Percentiles rank a stretch among this genome's conserved stretches.
Evolutionary conservation across 2,113 vertebrate species (phyloP).

Genomic region (Carassius carassius): DNA sequence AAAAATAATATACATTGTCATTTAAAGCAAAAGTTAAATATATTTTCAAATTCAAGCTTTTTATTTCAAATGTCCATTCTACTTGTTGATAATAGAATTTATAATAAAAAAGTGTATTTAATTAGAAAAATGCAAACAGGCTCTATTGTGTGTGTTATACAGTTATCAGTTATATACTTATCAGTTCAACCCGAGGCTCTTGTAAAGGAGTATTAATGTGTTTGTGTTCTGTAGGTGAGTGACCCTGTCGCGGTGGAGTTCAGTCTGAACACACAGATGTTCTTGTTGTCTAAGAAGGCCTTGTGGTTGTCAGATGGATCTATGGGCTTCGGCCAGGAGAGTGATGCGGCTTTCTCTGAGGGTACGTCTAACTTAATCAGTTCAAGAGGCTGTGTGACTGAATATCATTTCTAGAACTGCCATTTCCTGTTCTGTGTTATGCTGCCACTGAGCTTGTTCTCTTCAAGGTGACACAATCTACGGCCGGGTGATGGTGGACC

Average conservation of each 20-base stretch:
- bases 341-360: slow-evolving; percentile 86
- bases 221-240: slow-evolving; percentile 80
- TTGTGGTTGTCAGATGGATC: slow-evolving; percentile 94
- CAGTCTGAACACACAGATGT: slow-evolving; percentile 93
- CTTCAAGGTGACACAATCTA: slow-evolving; percentile 86
- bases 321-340: slow-evolving; percentile 91
- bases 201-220: neutral
- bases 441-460: neutral
- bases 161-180: neutral
- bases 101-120: neutral
- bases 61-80: neutral
- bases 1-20: neutral
- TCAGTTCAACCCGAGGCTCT: neutral
- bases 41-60: neutral
- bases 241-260: slow-evolving; percentile 94
- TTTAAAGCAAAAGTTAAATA: neutral
- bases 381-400: neutral
- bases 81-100: neutral
- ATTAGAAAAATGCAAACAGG: neutral
- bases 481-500: slow-evolving; percentile 94
- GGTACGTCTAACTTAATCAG: slow-evolving; percentile 69
- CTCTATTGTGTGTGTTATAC: too few relatives aligned
- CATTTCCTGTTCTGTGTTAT: neutral
- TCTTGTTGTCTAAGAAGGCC: slow-evolving; percentile 86
- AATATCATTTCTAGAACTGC: neutral